phyloP scores from a whole-genome alignment of 1,140 invertebrate species.

The Marisa cornuarietis region DNA sequence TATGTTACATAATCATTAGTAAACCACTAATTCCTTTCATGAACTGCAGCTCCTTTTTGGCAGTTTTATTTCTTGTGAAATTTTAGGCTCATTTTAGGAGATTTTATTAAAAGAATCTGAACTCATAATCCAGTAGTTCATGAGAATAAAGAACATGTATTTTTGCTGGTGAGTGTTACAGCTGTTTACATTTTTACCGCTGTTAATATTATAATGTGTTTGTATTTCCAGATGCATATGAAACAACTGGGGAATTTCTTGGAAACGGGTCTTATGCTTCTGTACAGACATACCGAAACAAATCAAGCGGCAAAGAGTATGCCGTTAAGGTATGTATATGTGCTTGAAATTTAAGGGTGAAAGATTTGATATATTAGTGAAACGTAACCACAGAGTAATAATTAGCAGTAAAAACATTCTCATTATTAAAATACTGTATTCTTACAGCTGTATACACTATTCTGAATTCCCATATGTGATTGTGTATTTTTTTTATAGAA shows the following conservation, averaged over 20 bases:
- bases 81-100: no score
- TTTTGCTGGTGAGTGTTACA: no score
- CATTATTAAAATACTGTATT: no score
- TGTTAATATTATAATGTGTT: neutral
- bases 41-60: no score
- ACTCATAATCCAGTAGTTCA: no score
- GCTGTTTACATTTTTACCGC: no score
- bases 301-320: conserved; percentile 90
- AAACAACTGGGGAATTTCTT: conserved; percentile 91
- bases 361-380: neutral
- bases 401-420: no score
- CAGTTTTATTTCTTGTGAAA: no score
- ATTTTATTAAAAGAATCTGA: no score
- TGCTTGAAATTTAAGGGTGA: conserved; percentile 4
- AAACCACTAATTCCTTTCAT: no score
- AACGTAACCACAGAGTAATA: neutral
- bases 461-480: neutral
- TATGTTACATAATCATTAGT: no score
- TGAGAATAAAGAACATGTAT: no score
- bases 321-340: conserved; percentile 82
- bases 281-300: conserved; percentile 91
- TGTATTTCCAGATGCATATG: conserved; percentile 84
- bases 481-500: neutral
- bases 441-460: neutral
- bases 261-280: conserved; percentile 96